These are phyloP conservation scores for Seriola aureovittata DNA, from an alignment of 2,113 vertebrate species.

Conservation along the genomic window DNA sequence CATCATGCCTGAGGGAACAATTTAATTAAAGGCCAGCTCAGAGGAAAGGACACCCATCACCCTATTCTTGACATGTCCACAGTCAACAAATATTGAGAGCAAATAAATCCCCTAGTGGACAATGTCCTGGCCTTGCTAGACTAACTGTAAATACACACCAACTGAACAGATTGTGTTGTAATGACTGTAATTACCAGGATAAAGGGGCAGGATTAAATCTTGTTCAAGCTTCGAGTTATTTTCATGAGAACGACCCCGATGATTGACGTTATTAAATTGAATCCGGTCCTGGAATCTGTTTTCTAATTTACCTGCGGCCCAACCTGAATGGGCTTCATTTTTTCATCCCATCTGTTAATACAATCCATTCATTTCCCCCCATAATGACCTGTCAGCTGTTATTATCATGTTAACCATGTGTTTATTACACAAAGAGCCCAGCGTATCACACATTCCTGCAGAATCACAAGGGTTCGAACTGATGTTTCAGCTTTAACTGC, in stretches of 20 bases:
- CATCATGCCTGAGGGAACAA: slow-evolving; percentile 82
- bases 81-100: slow-evolving; percentile 61
- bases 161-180: slow-evolving; percentile 54
- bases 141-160: slow-evolving; percentile 52
- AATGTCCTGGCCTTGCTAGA: slow-evolving; percentile 36
- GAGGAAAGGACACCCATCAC: slow-evolving; percentile 65
- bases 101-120: slow-evolving; percentile 56
- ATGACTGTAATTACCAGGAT: slow-evolving; percentile 54
- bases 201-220: slow-evolving; percentile 48
- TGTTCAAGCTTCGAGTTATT: slow-evolving; percentile 38
- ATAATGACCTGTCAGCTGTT: slow-evolving; percentile 41
- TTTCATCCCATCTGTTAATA: slow-evolving; percentile 40
- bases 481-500: background rate
- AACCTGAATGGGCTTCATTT: slow-evolving; percentile 49
- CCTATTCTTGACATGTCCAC: slow-evolving; percentile 46
- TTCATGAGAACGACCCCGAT: slow-evolving; percentile 23
- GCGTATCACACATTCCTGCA: background rate
- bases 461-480: background rate
- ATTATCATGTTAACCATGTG: slow-evolving; percentile 54
- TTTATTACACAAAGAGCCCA: slow-evolving; percentile 18
- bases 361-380: slow-evolving; percentile 31
- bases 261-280: slow-evolving; percentile 52
- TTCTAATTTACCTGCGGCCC: slow-evolving; percentile 50
- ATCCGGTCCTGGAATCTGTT: slow-evolving; percentile 35
- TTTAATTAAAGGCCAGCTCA: slow-evolving; percentile 80